phyloP scores from a whole-genome alignment of 1,140 invertebrate species.

The Sarcophaga bullata region DNA sequence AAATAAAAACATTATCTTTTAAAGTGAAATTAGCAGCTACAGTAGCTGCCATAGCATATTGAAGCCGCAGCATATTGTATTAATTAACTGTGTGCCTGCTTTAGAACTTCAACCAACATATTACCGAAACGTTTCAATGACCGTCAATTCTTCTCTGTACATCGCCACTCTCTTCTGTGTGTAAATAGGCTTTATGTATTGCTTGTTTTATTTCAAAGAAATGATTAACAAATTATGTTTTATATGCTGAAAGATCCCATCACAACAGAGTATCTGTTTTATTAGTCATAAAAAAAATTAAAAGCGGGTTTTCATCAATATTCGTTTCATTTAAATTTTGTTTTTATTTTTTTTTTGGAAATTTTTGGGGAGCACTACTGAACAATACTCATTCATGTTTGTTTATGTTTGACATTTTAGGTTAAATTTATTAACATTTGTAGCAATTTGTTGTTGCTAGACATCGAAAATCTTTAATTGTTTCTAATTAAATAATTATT shows the following conservation, averaged over 20 bases:
- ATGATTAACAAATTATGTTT: not conserved
- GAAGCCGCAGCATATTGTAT: not conserved
- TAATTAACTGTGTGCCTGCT: constrained; percentile 1
- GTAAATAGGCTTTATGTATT: too few relatives aligned
- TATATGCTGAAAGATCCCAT: not conserved
- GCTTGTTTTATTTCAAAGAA: not conserved
- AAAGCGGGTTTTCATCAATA: not conserved
- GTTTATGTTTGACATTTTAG: too few relatives aligned
- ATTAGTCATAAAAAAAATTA: constrained; percentile 10
- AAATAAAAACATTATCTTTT: not conserved
- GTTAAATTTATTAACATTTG: not conserved
- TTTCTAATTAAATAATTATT: constrained; percentile 20
- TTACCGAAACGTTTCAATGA: not conserved
- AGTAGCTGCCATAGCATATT: not conserved
- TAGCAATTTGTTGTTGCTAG: not conserved
- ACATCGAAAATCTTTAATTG: not conserved
- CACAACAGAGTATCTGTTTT: not conserved
- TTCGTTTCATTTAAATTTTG: too few relatives aligned
- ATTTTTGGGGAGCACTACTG: not conserved
- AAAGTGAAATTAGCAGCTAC: too few relatives aligned
- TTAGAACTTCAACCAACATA: not conserved
- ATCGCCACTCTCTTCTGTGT: not conserved
- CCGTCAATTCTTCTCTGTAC: not conserved
- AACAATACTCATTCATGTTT: too few relatives aligned
- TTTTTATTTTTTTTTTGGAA: not conserved